A percentile compares a stretch with the other conserved stretches of the same genome.
These are phyloP conservation scores for Cotesia congregata DNA, from an alignment of 2,888 invertebrate genomes.

Conservation along the genomic window DNA sequence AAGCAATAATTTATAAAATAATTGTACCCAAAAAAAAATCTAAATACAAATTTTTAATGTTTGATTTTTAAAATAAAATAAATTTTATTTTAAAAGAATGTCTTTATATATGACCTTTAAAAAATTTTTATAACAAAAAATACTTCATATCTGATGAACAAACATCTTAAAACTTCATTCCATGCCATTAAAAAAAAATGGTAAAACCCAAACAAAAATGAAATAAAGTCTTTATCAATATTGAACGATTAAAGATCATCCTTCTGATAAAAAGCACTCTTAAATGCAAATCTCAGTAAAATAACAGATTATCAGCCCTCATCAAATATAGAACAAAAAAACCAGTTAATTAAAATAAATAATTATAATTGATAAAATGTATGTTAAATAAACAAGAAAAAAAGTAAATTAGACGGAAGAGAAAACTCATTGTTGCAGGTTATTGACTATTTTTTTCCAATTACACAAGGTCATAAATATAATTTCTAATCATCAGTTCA, in stretches of 20 bases:
- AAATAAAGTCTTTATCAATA: not conserved
- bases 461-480: slow-evolving; percentile 14
- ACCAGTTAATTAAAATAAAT: not conserved
- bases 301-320: no score
- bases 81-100: no score
- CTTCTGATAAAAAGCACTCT: not conserved
- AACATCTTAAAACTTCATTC: slow-evolving; percentile 16
- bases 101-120: no score
- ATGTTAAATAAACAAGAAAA: not conserved
- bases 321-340: no score
- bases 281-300: not conserved
- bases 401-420: slow-evolving; percentile 9
- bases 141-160: no score
- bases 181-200: not conserved
- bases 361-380: not conserved
- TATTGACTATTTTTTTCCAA: not conserved
- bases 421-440: not conserved
- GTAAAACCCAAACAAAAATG: not conserved
- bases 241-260: not conserved
- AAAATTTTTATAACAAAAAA: no score
- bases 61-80: no score
- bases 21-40: no score
- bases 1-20: no score
- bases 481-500: slow-evolving; percentile 18
- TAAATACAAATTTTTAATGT: no score